Evolutionary conservation across 2,888 invertebrate genomes (phyloP), one percentile per base, ranked within the genome.

Genomic region (Metacarcinus magister): DNA sequence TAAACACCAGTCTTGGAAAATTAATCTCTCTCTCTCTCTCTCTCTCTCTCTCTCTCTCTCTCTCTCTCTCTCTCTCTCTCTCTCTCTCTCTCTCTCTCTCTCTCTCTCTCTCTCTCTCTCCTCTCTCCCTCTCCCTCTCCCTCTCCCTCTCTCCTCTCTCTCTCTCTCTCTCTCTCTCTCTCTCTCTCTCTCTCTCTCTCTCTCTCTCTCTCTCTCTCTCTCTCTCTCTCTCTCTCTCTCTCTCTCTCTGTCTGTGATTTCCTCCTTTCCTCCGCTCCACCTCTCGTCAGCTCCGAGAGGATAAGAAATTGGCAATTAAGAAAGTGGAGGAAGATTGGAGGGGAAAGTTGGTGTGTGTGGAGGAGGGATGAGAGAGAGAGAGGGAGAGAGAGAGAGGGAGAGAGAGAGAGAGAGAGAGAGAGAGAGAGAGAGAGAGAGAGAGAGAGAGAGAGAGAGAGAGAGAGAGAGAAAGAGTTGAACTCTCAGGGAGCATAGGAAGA

Each of bases 241-340:
- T 92, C 67, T 39, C 60, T 54, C 32, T 43, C 67, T n/a, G 23
- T 67, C n/a, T 67, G 23, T 67, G 67, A 44, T 39, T 60, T 60
- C 39, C 60, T 48, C 60, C 48, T 54, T 32, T 54, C 28, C 60
- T 93, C 28, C 28, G 43, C 93, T 48, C 54, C 93, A 54, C 54
- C 46, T 60, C 93, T 43, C 43, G 44, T 87, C 28, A 75, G 16
- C 39, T 94, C 28, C 75, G 75, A 82, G 94, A 82, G 82, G 46
- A 75, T 46, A 46, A 87, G 94, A 82, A 43, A 28, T 94, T 67
- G 75, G 39, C 75, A 93, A 93, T 67, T 67, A 43, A 75, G 93
- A 44, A 28, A 32, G 75, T 46, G 82, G 94, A 28, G 94, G 82
- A 44, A 23, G 82, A 94, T 43, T 82, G 94, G 43, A 75, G 28